Base-by-base conservation (phyloP, 2,888 invertebrate genomes). In the Cordilura impudica region DNA sequence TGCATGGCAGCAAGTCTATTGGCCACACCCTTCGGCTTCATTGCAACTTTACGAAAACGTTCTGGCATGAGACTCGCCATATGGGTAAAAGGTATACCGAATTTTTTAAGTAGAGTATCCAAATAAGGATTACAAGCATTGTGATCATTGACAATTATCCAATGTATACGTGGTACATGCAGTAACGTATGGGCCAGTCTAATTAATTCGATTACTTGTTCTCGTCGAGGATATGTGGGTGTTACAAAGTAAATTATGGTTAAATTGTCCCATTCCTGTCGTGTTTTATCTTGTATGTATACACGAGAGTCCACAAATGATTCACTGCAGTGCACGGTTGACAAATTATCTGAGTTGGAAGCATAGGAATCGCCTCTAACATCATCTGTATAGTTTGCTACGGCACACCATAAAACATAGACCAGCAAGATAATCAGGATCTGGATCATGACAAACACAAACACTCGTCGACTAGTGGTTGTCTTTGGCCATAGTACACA, bases 111-210 rank as follows among this genome's bases (percentile, higher is more conserved):
- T 81, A 93, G 88, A 74, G 87, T 88, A 47, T 91, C 88, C 39
- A 94, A 90, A 84, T 89, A 89, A 54, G 90, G 88, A 72, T 93
- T 93, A 84, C 93, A 93, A 3, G 86, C 81, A 8, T 91, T 89
- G 63, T 93, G 91, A 87, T 96, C 96, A 88, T 96, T 95, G 43
- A 95, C 94, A n/a, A 96, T 91, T 82, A 96, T 93, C 96, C 96
- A 96, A 85, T 94, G 93, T 56, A 96, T 86, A 69, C 93, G 91
- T 14, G 93, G 93, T 12, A 95, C 93, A 88, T 94, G 94, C 91
- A 94, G 92, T 74, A 96, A 89, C 0, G 95, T 95, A 83, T 96
- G 93, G 0, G 93, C 92, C n/a, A 96, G 91, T 60, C 95, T 89
- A 0, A 93, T 95, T 79, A 96, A 89, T 85, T 96, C 96, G 0